Base-by-base conservation (phyloP, 2,797 vertebrate species). In the Paratrypauchen microcephalus region DNA sequence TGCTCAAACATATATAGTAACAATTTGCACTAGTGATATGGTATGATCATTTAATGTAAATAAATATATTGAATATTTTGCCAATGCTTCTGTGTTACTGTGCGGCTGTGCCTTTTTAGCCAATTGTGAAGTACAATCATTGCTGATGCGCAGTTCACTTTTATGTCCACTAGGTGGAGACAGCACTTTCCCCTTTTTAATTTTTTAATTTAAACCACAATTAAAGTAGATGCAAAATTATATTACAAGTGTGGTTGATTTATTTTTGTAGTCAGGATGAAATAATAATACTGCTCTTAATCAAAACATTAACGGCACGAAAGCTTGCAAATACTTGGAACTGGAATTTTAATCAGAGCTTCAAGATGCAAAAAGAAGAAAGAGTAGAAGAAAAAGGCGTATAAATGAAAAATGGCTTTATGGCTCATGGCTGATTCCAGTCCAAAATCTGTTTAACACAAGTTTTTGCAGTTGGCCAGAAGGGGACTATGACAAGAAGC, bases 51-150 rank as follows among this genome's bases (percentile, higher is more conserved):
- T 71, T 70, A 83, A 82, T 83, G 81, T 82, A 72, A 73, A 77
- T 63, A 45, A 24, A 69, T n/a, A 47, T 68, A 85, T 82, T 64
- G 32, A 68, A 74, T 21, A 69, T 80, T 5, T 28, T 13, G 47
- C 54, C 58, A 50, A 18, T 68, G 15, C 77, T 70, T 81, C 47
- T 86, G 67, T 81, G 75, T 78, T 72, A 65, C 76, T 74, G 77
- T 69, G 76, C 79, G 81, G 76, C 78, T 68, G 85, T 89, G 89
- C 84, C 89, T 89, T 89, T 67, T 50, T 45, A 80, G 77, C 71
- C 75, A 75, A 79, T 83, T 91, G 90, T 92, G 89, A 92, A 87
- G 87, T 89, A 91, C 89, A 91, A 92, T 92, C 89, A 88, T 85
- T 83, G 88, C 74, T 78, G 70, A 75, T 64, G 30, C 68, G 76